Evolutionary conservation across 2,888 invertebrate species (phyloP), one percentile per base, ranked within the genome.

Genomic region (Hyposoter dolosus): DNA sequence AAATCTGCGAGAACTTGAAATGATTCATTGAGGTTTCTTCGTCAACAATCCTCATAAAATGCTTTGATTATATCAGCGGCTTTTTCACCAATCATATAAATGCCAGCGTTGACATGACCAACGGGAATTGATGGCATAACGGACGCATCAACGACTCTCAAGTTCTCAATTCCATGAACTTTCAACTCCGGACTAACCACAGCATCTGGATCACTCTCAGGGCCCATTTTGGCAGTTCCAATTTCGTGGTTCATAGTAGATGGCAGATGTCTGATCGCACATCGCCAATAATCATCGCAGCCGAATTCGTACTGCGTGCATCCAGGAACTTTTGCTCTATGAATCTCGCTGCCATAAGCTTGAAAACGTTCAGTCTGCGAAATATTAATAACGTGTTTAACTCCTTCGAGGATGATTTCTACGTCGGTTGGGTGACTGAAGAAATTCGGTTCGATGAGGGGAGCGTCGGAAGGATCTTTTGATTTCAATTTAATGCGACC

Each of bases 381-480:
- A 45, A 96, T 92, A 45, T 94, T 94, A 66, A 96, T 94, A 0
- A 95, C 94, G 89, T 94, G 95, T 88, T 97, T 96, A 63, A 97
- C 87, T 1, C 95, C 95, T 75, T 94, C 94, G 15, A 95, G 80
- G 32, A 94, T 88, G n/a, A 93, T 92, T 68, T 94, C 93, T 1
- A 94, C 15, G 74, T 94, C 94, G 0, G 90, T 95, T 5, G 95
- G 95, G 91, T 97, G 95, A 0, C 96, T 95, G 91, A 98, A 96
- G 93, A 98, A 99, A 92, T 97, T 97, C 0, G 98, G 97, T 88
- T 97, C 96, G 77, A 98, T 95, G n/a, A 95, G 94, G 0, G 98
- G 98, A 89, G 96, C 96, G 0, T 96, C 95, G 89, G 95, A 95
- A 0, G 98, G 97, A 92, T 98, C 96, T 83, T 95, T 96, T 15